phyloP scores from a whole-genome alignment of 2,888 invertebrate genomes.

The Proisotoma minuta region DNA sequence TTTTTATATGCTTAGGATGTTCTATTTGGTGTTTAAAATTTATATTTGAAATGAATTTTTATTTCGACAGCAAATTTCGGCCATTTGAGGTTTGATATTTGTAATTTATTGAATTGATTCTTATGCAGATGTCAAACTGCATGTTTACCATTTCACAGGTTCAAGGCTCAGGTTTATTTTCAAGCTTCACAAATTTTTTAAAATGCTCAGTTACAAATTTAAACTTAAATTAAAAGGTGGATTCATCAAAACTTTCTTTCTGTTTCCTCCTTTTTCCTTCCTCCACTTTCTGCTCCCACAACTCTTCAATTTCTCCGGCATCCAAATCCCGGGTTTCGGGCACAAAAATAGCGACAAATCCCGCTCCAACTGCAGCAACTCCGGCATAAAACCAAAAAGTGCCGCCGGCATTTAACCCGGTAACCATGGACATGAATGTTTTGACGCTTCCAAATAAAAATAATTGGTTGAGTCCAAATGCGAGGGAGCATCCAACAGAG shows the following conservation, averaged over 20 bases:
- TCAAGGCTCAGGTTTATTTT: too few relatives aligned
- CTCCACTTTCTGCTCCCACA: conserved; percentile 29
- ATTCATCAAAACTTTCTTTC: conserved; percentile 5
- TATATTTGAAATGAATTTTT: too few relatives aligned
- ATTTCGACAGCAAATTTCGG: too few relatives aligned
- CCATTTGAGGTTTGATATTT: too few relatives aligned
- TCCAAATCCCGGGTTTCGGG: conserved; percentile 43
- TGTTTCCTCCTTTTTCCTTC: neutral
- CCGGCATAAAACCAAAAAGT: conserved; percentile 44
- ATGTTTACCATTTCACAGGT: too few relatives aligned
- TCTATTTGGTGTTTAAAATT: too few relatives aligned
- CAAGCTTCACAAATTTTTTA: too few relatives aligned
- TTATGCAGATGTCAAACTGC: too few relatives aligned
- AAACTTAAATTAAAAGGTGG: conserved; percentile 2
- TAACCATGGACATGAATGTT: conserved; percentile 39
- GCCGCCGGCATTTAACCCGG: conserved; percentile 40
- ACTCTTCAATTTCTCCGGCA: conserved; percentile 42
- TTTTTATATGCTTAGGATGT: too few relatives aligned
- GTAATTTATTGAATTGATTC: too few relatives aligned
- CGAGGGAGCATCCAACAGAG: conserved; percentile 38
- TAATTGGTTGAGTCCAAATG: conserved; percentile 39
- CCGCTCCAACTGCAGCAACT: conserved; percentile 28
- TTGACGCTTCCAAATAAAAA: conserved; percentile 44
- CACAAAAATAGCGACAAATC: conserved; percentile 38
- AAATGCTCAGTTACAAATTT: too few relatives aligned